Conservation (phyloP, 2,797 vertebrate species). For the Aulostomus chinensis region DNA sequence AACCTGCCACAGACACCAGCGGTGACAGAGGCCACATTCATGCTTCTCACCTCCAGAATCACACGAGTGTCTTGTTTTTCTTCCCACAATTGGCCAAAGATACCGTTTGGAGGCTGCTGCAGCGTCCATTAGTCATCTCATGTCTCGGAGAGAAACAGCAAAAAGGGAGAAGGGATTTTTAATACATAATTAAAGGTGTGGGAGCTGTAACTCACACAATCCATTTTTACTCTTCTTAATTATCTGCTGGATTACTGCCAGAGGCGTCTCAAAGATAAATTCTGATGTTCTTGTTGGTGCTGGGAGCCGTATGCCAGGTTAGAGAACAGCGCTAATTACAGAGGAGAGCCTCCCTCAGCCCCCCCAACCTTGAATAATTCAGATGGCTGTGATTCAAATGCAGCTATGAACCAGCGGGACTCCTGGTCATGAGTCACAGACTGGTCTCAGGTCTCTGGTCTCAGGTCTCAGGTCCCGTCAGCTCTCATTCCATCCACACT, state of each 20-base stretch:
- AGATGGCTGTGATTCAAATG: conserved; percentile 43
- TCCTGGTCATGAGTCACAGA: conserved; percentile 1
- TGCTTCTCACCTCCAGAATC: neutral
- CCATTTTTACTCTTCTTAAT: conserved; percentile 47
- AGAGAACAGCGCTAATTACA: conserved; percentile 43
- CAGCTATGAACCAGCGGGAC: conserved; percentile 19
- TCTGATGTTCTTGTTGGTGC: conserved; percentile 19
- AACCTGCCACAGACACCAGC: too few species aligned
- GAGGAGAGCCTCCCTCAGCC: conserved; percentile 1
- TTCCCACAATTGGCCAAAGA: neutral
- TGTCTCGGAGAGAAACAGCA: conserved; percentile 5
- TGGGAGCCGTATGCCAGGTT: conserved; percentile 31
- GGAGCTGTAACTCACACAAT: conserved; percentile 39
- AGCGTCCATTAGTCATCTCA: conserved; percentile 10
- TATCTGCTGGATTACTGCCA: conserved; percentile 46
- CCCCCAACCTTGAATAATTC: conserved; percentile 44
- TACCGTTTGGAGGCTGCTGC: neutral
- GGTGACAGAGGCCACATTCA: neutral
- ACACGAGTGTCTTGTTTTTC: too few species aligned
- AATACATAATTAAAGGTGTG: conserved; percentile 28
- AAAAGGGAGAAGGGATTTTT: conserved; percentile 20
- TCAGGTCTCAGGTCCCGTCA: too few species aligned
- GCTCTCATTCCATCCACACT: too few species aligned
- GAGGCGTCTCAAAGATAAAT: conserved; percentile 24
- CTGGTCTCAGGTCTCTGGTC: too few species aligned